Base-by-base conservation (phyloP, 1,140 invertebrate genomes). In the Drosophila kurseongensis region DNA sequence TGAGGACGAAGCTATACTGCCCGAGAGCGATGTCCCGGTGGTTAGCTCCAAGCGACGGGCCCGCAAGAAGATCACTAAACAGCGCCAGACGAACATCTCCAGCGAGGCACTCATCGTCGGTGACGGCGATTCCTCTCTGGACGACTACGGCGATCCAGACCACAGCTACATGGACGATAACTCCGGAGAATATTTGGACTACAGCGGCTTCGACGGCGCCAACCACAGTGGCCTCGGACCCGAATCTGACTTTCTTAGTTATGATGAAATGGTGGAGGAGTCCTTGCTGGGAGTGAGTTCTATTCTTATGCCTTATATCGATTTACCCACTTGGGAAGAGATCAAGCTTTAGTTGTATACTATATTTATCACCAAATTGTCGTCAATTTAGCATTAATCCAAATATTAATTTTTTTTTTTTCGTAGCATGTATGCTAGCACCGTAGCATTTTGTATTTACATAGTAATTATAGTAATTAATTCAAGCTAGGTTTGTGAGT, bases 251-350 rank as follows among this genome's bases (percentile, higher is more conserved):
- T 89, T 84, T 12, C 74, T 76, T 3, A 91, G 85, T 58, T 91
- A 91, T 36, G 90, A 91, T 42, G 90, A 91, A 55, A 83, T 91
- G 79, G 90, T 91, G 9, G 90, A 91, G 48, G 90, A 91, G 54
- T 85, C 90, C 1, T 58, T 91, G 5, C 67, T 91, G 32, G 86
- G 84, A 12, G 90, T 90, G 65, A 79, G 90, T 78, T 42, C 32
- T 14, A 9, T 18, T 18, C 18, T 1, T 18, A 13, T 10, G n/a
- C 23, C 4, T 7, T 7, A 8, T 32, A 7, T 7, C 29, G 5
- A 7, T 32, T 32, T 32, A 32, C 8, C 29, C 29, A 32, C 6
- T 32, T 32, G 29, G 29, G 29, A 7, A 32, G 29, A 7, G 1
- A 7, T 32, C 6, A 7, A 7, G 6, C 6, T 7, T 32, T 32